Evolutionary conservation across 1,140 invertebrate species (phyloP).

Genomic region (Lepidostoma basale): DNA sequence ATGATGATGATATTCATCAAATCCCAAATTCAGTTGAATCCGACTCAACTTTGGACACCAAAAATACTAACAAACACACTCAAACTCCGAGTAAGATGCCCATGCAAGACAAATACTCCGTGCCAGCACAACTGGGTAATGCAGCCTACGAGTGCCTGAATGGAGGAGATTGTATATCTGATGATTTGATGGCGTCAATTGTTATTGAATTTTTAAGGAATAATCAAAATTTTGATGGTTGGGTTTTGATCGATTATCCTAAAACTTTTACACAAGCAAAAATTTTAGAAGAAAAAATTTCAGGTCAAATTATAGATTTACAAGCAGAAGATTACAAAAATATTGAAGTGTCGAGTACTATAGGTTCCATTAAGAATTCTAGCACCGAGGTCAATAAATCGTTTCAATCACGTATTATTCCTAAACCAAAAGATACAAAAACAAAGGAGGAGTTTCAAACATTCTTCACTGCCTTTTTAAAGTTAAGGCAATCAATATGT

Average conservation of each 20-base stretch:
- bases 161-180: conserved; percentile 60
- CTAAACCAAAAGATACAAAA: conserved; percentile 51
- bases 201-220: conserved; percentile 66
- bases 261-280: conserved; percentile 62
- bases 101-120: conserved; percentile 61
- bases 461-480: conserved; percentile 63
- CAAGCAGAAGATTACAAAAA: not conserved
- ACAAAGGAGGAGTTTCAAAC: conserved; percentile 54
- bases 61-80: conserved; percentile 56
- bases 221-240: conserved; percentile 59
- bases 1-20: conserved; percentile 51
- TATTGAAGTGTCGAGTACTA: conserved; percentile 20
- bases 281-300: conserved; percentile 59
- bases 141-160: conserved; percentile 61
- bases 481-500: conserved; percentile 55
- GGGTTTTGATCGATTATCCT: conserved; percentile 69
- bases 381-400: conserved; percentile 50
- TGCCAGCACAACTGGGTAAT: conserved; percentile 62
- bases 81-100: conserved; percentile 66
- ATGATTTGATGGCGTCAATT: conserved; percentile 61
- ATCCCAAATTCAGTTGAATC: conserved; percentile 52
- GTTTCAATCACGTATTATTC: conserved; percentile 57
- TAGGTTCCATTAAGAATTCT: conserved; percentile 52
- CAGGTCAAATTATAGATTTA: conserved; percentile 2
- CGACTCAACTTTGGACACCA: conserved; percentile 9